Conservation (phyloP, 2,113 vertebrate genomes). For the Sylvia atricapilla region DNA sequence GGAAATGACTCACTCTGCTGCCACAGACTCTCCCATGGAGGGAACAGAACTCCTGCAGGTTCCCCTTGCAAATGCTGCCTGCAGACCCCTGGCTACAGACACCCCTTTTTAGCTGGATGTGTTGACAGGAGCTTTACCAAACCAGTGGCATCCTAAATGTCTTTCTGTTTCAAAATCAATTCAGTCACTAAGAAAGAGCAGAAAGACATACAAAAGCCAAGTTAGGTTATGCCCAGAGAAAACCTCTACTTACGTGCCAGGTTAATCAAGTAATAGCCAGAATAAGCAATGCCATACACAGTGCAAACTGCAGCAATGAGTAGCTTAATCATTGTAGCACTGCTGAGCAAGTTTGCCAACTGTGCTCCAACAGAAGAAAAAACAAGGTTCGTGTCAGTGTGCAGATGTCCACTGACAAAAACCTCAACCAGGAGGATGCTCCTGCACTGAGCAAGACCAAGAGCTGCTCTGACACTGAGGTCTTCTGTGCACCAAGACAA, state of each 20-base stretch:
- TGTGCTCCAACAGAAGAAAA: accelerated
- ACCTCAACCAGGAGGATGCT: background rate
- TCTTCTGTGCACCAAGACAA: background rate
- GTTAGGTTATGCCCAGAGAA: background rate
- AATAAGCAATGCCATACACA: background rate
- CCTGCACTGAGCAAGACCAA: background rate
- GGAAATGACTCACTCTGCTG: background rate
- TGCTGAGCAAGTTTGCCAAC: background rate
- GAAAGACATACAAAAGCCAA: background rate
- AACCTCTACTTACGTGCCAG: background rate
- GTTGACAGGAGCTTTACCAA: background rate
- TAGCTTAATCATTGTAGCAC: background rate
- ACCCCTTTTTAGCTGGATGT: background rate
- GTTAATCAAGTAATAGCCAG: background rate
- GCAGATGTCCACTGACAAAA: too few species aligned
- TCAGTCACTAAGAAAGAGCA: background rate
- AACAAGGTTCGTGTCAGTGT: background rate
- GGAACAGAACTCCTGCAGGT: background rate
- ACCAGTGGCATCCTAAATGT: background rate
- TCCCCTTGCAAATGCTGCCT: background rate
- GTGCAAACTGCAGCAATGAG: background rate
- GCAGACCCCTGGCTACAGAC: background rate
- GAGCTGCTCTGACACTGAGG: background rate
- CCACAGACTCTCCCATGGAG: background rate
- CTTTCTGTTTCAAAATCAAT: background rate